Evolutionary conservation across 2,888 invertebrate species (phyloP).

Genomic region (Melanostoma scalare): DNA sequence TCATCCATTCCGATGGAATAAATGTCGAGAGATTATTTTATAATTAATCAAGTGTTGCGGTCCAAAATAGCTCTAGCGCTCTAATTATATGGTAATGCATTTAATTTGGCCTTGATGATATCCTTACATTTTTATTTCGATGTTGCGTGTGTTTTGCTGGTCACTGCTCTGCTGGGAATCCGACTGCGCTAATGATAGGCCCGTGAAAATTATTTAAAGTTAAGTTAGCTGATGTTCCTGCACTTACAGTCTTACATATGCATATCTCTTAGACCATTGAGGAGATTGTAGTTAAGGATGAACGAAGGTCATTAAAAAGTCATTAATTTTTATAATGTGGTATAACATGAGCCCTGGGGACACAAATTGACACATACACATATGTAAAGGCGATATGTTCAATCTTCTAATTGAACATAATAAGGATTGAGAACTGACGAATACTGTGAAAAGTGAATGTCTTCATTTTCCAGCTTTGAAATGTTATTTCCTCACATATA

Average conservation of each 20-base stretch:
- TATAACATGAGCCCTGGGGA: slow-evolving; percentile 5
- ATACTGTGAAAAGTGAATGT: too few relatives aligned
- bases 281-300: slow-evolving; percentile 39
- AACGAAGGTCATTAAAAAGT: slow-evolving; percentile 64
- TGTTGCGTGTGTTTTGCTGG: slow-evolving; percentile 57
- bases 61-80: slow-evolving; percentile 32
- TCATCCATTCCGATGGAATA: slow-evolving; percentile 29
- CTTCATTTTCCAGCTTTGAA: too few relatives aligned
- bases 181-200: slow-evolving; percentile 59
- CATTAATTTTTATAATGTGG: slow-evolving; percentile 47
- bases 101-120: slow-evolving; percentile 61
- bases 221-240: slow-evolving; percentile 62
- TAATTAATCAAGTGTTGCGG: slow-evolving; percentile 61
- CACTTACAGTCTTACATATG: slow-evolving; percentile 23
- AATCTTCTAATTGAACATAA: background rate
- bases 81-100: slow-evolving; percentile 56
- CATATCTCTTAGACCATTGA: slow-evolving; percentile 21
- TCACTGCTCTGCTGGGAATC: slow-evolving; percentile 41
- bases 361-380: slow-evolving; percentile 2
- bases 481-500: too few relatives aligned
- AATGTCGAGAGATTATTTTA: slow-evolving; percentile 56
- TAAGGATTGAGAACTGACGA: background rate
- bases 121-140: slow-evolving; percentile 56
- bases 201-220: slow-evolving; percentile 64
- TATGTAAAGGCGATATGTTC: background rate